Base-by-base conservation (phyloP, 2,797 vertebrate genomes). In the Cyclopterus lumpus region DNA sequence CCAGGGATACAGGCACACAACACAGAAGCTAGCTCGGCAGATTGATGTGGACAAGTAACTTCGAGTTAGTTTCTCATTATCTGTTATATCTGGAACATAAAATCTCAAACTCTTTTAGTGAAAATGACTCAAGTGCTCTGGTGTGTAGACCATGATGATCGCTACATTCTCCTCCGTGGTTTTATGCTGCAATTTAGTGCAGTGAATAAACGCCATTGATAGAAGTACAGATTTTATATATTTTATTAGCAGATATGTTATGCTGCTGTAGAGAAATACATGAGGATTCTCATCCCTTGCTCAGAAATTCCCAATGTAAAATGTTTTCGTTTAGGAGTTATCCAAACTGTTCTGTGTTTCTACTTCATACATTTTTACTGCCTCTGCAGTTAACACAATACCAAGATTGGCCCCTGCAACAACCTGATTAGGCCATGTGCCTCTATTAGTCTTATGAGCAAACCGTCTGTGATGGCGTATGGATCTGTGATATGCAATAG, bases 41-140 rank as follows among this genome's bases (percentile, higher is more conserved):
- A 85, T 68, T 83, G 73, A 89, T 89, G 74, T 84, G 70, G 74
- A 79, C 77, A 81, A 53, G 70, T 58, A 51, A 46, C n/a, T 69
- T 74, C 36, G 66, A 64, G 66, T 77, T 67, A 32, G 36, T 49
- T 70, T 64, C 51, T 75, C 44, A 66, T 83, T 40, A 66, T 64
- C 44, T 38, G 36, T 70, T 67, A 10, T 42, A 34, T 71, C 51
- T 64, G 40, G 85, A 75, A 54, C 15, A 11, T 66, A 2, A 53
- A 22, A 38, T 58, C 38, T 51, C n/a, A 26, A 59, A 38, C 30
- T 42, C 65, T 38, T 18, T 14, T 20, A 38, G 60, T 55, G 34
- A 51, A 84, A 82, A 66, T 40, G 40, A 81, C 30, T 40, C 8
- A 58, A 44, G 22, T 24, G 24, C 53, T 8, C 8, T 55, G 3